A percentile compares a stretch with the other conserved stretches of the same genome.
Conservation (phyloP, 2,113 vertebrate species). For the Ctenodactylus gundi region DNA sequence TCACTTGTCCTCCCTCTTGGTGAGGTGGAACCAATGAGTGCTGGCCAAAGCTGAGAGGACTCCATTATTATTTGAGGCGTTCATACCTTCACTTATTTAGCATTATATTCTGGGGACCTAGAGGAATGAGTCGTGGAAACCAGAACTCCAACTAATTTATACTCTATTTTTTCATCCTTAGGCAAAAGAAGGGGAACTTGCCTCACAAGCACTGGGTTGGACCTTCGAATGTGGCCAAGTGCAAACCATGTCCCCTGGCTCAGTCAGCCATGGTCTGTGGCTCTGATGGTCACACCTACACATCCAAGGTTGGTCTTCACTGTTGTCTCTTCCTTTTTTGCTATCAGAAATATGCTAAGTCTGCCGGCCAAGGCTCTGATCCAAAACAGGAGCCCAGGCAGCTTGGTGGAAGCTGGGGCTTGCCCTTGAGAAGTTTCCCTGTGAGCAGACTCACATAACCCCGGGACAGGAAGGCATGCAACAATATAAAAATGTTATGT, state of each 20-base stretch:
- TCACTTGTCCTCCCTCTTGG: not conserved
- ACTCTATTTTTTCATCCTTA: conserved; percentile 72
- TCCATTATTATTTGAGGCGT: not conserved
- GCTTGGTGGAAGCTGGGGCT: not conserved
- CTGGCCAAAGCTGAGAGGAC: no score
- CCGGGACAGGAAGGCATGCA: not conserved
- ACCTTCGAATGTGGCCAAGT: conserved; percentile 87
- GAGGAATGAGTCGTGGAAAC: not conserved
- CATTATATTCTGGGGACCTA: not conserved
- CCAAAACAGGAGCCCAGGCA: not conserved
- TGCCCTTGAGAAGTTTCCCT: not conserved
- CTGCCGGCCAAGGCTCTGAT: not conserved
- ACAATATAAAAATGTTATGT: not conserved
- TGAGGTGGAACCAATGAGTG: not conserved
- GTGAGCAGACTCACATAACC: not conserved
- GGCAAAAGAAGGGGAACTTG: conserved; percentile 85
- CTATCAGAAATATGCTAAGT: not conserved
- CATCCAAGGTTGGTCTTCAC: conserved; percentile 84
- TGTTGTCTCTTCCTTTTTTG: not conserved
- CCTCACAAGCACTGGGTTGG: conserved; percentile 88
- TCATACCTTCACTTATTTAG: not conserved
- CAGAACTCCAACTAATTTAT: not conserved
- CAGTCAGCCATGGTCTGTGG: conserved; percentile 85
- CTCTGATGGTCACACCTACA: conserved; percentile 92
- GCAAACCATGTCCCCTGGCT: conserved; percentile 86